Percentiles rank a stretch among this genome's conserved stretches.
These are phyloP conservation scores for Capitulum mitella DNA, from an alignment of 2,888 invertebrate species.

Conservation along the genomic window DNA sequence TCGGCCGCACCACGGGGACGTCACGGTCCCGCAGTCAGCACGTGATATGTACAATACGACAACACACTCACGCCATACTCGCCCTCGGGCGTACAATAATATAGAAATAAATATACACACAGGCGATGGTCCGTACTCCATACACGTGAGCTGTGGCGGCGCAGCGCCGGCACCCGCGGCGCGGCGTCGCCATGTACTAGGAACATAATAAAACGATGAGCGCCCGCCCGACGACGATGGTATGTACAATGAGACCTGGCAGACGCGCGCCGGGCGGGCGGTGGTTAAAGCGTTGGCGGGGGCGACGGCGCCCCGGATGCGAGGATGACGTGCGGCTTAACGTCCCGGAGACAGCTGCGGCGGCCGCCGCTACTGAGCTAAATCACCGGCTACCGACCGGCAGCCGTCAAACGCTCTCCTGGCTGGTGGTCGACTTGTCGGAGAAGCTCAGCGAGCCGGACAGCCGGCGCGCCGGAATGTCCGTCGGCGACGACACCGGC, in stretches of 20 bases:
- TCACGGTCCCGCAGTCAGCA: background rate
- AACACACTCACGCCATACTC: background rate
- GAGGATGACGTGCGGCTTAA: no score
- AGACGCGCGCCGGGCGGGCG: background rate
- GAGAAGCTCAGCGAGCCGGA: conserved; percentile 3
- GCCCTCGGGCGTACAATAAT: conserved; percentile 3
- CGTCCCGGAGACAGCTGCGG: background rate
- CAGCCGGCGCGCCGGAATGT: conserved; percentile 29
- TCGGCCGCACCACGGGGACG: background rate
- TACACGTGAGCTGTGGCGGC: background rate
- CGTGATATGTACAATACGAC: conserved; percentile 13
- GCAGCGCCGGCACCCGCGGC: background rate
- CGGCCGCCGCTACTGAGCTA: background rate
- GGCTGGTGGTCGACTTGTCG: conserved; percentile 15
- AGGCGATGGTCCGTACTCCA: background rate
- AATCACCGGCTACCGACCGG: background rate
- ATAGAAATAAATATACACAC: conserved; percentile 24
- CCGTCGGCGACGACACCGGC: conserved; percentile 21
- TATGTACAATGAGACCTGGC: conserved; percentile 16
- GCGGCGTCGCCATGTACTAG: background rate
- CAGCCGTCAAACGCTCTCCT: conserved; percentile 18
- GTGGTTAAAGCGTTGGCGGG: conserved; percentile 11
- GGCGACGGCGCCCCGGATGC: background rate
- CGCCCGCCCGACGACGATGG: background rate
- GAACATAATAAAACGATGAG: conserved; percentile 22